These are phyloP conservation scores for Diarsia rubi DNA, from an alignment of 2,888 invertebrate species.

Conservation along the genomic window DNA sequence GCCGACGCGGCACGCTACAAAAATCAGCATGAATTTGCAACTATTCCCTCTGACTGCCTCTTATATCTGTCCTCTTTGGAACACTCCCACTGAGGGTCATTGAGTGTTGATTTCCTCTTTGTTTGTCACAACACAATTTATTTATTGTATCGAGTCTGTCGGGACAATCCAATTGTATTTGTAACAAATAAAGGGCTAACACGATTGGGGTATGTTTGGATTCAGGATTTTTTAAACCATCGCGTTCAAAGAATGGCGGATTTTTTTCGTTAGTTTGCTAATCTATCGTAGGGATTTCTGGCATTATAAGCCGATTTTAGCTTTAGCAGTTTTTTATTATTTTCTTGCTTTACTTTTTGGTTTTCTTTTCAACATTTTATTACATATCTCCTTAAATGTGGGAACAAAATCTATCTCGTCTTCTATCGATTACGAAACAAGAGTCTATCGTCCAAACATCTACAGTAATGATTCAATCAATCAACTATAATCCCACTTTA, in stretches of 20 bases:
- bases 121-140: conserved; percentile 53
- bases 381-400: background rate
- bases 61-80: conserved; percentile 15
- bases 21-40: conserved; percentile 39
- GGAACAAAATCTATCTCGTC: background rate
- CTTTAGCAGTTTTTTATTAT: background rate
- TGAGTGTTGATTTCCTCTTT: conserved; percentile 51
- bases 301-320: background rate
- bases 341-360: background rate
- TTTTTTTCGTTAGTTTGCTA: background rate
- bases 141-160: conserved; percentile 37
- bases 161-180: conserved; percentile 36
- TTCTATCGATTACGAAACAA: background rate
- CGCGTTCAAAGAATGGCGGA: conserved; percentile 9
- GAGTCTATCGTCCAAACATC: background rate
- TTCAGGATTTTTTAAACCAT: conserved; percentile 27
- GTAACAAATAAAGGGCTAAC: conserved; percentile 42
- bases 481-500: conserved; percentile 34
- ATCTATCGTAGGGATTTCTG: background rate
- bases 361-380: background rate
- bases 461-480: conserved; percentile 23
- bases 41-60: conserved; percentile 39
- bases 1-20: background rate
- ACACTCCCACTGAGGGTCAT: conserved; percentile 34
- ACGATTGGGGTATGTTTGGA: conserved; percentile 2